Evolutionary conservation across 2,797 vertebrate genomes (phyloP), one percentile per base, ranked within the genome.

Genomic region (Arrhamphus sclerolepis): DNA sequence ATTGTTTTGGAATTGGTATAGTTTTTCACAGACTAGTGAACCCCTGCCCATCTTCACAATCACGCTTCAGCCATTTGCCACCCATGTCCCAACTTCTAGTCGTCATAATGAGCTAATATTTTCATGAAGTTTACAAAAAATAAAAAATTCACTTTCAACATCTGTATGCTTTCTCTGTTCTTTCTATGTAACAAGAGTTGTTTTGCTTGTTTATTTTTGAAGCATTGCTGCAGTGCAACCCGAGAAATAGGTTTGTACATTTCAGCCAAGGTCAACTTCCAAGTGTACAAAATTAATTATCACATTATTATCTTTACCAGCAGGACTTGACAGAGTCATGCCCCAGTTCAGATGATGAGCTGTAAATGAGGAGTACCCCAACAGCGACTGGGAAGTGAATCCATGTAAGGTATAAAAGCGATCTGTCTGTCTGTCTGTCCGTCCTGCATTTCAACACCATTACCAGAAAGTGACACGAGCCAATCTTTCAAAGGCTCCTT

Each of bases 281-380:
- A 62, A 63, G 28, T 38, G 43, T 28, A 46, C 66, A 54, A 69
- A 74, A 80, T 87, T 77, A 85, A 87, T 84, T 74, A 86, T 81
- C 68, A 75, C 66, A 79, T 83, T 79, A 85, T 85, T 78, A 84
- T 81, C 79, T 77, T 77, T 51, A 81, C 22, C 75, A 77, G 75
- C 80, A 60, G 81, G 78, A 52, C 28, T 66, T 11, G 21, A 71
- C 64, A 68, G 57, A 80, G 51, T 31, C 46, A 49, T 17, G 60
- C 43, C 13, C 19, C 17, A n/a, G 74, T 75, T 70, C 66, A 43
- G 51, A 75, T 56, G 67, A 75, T 61, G 70, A 67, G 70, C 42
- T 58, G 58, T 61, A 80, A 73, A 75, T 60, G 70, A 74, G 44
- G 53, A 62, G 63, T 40, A 43, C 63, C 70, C 76, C 62, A 67